Percentiles rank a stretch among this genome's conserved stretches.
Evolutionary conservation across 2,797 vertebrate genomes (phyloP).

Genomic region (Nothura maculosa): DNA sequence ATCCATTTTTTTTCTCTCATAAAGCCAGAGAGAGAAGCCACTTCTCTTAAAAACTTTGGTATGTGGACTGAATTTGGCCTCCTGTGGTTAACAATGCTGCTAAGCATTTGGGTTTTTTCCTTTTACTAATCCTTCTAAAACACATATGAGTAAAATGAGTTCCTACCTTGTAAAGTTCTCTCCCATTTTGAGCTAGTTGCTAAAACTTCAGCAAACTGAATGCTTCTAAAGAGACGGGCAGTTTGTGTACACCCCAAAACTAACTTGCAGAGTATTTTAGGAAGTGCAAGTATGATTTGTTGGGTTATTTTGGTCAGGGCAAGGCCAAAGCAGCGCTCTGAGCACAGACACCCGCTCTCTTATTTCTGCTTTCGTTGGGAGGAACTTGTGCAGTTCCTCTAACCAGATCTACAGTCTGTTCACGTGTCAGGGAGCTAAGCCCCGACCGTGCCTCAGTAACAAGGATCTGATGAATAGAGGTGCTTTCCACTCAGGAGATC

Average conservation of each 20-base stretch:
- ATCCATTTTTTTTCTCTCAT: not conserved
- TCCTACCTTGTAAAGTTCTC: not conserved
- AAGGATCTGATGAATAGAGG: not conserved
- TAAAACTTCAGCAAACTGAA: not conserved
- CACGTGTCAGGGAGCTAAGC: fast-evolving
- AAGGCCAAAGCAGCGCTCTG: not conserved
- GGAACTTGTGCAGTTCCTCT: not conserved
- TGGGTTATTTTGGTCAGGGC: fast-evolving
- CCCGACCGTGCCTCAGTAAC: not conserved
- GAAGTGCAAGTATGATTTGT: not conserved
- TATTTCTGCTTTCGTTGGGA: not conserved
- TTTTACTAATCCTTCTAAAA: not conserved
- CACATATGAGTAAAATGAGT: not conserved
- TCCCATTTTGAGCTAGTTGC: not conserved
- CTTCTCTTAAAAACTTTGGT: not conserved
- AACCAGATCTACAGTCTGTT: not conserved
- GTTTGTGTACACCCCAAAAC: not conserved
- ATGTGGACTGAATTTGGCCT: not conserved
- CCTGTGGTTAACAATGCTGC: not conserved
- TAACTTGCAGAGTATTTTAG: not conserved
- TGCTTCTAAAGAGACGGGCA: not conserved
- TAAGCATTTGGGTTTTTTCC: not conserved
- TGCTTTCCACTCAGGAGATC: not conserved
- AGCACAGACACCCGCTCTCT: not conserved
- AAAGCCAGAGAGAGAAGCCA: not conserved